Base-by-base conservation (phyloP, 2,888 invertebrate genomes). In the Isoperla grammatica region DNA sequence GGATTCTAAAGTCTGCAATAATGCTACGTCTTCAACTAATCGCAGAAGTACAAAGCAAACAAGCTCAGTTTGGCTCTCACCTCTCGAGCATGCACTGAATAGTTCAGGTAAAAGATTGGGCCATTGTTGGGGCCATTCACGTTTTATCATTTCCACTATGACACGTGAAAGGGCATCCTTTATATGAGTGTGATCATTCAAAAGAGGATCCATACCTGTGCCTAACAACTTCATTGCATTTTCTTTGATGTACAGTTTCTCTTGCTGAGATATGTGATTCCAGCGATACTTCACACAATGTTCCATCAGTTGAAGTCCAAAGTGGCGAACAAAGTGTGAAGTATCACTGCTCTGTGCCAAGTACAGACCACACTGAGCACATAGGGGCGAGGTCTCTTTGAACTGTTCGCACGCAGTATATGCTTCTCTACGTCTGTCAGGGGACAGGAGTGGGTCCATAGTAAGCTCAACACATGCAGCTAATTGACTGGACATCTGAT, bases 71-170 rank as follows among this genome's bases (percentile, higher is more conserved):
- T 94, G 95, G 54, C 85, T 82, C 70, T 92, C 91, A 11, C 95
- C 95, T 66, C 84, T 81, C 11, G 84, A 79, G 71, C 92, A 91
- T 1, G 92, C 87, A 68, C 86, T 85, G 61, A 90, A 88, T 1
- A 96, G 78, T 72, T 95, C 95, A 0, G 83, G 78, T 29, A 96
- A 74, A 35, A 97, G 74, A 0, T 89, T 85, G 0, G 93, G 90
- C 96, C 96, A 97, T 65, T 95, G 91, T 71, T 96, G 96, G 0
- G 97, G 97, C 97, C 96, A 97, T 73, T 96, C 96, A 9, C 96
- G 80, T 71, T 96, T 96, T 57, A 94, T 89, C 87, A 97, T 94
- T 77, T 97, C 96, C 0, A 97, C 96, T 57, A 96, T 85, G n/a
- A 95, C 88, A 50, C 95, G 81, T 12, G 94, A 89, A 2, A 91